phyloP scores from a whole-genome alignment of 2,888 invertebrate genomes.

The Volucella bombylans region DNA sequence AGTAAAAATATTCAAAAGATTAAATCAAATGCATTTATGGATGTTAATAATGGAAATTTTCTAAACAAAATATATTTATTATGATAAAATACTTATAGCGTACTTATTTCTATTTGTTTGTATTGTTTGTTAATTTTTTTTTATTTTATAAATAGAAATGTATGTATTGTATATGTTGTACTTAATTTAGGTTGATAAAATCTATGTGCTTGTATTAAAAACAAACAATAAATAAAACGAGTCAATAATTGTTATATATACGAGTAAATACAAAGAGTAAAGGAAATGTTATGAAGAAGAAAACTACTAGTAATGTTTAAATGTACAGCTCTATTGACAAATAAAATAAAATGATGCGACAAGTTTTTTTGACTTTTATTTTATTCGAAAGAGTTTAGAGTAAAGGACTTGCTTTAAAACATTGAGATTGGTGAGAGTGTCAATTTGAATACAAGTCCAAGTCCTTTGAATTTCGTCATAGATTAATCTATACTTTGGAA shows the following conservation, averaged over 20 bases:
- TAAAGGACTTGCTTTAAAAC: not conserved
- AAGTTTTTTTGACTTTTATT: not conserved
- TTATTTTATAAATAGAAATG: constrained; percentile 7
- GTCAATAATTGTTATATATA: constrained; percentile 45
- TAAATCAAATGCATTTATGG: constrained; percentile 65
- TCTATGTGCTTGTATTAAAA: constrained; percentile 48
- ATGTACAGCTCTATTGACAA: constrained; percentile 68
- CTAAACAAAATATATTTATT: constrained; percentile 44
- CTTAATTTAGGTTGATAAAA: constrained; percentile 61
- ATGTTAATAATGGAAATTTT: constrained; percentile 50
- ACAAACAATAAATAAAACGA: constrained; percentile 36
- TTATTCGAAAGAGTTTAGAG: not conserved
- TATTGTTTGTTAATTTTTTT: constrained; percentile 26
- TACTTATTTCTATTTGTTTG: constrained; percentile 64
- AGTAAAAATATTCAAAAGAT: constrained; percentile 22
- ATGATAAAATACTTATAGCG: constrained; percentile 36
- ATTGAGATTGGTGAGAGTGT: too few species aligned
- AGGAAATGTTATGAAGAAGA: constrained; percentile 37
- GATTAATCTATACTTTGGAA: too few species aligned
- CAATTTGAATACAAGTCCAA: too few species aligned
- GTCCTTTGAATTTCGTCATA: too few species aligned
- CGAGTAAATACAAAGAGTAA: not conserved
- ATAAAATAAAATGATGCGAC: constrained; percentile 65
- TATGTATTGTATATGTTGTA: constrained; percentile 57
- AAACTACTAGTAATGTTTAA: constrained; percentile 58